These are phyloP conservation scores for Steinernema hermaphroditum DNA, from an alignment of 2,888 invertebrate genomes.

Conservation along the genomic window DNA sequence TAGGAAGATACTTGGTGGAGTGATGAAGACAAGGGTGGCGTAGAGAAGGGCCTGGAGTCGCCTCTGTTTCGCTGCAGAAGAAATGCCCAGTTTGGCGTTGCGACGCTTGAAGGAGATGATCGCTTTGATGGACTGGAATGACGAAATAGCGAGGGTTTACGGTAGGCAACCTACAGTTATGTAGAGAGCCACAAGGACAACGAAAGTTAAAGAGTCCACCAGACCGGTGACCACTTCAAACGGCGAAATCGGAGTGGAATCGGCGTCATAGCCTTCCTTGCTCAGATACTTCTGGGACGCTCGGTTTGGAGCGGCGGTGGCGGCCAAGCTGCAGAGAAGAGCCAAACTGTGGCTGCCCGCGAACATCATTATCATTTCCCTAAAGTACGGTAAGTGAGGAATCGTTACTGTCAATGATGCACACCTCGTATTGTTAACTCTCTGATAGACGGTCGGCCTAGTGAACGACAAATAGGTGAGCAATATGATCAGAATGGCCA, in stretches of 20 bases:
- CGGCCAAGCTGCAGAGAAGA: not conserved
- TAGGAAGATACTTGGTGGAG: not conserved
- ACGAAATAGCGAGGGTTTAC: not conserved
- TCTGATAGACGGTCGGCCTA: not conserved
- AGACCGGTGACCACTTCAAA: not conserved
- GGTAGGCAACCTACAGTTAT: not conserved
- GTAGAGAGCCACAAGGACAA: not conserved
- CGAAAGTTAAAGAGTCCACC: not conserved
- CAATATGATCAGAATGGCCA: not conserved
- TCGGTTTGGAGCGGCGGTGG: not conserved
- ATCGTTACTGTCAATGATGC: too few relatives aligned
- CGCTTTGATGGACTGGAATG: not conserved
- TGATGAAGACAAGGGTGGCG: conserved; percentile 5
- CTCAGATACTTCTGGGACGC: conserved; percentile 5
- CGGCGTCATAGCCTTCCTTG: not conserved
- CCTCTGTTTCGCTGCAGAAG: not conserved
- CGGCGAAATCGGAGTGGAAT: not conserved
- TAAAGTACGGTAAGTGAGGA: too few relatives aligned
- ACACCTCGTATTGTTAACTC: not conserved
- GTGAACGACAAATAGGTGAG: not conserved
- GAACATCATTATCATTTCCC: conserved; percentile 2
- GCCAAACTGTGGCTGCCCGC: not conserved
- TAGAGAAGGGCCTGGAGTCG: not conserved
- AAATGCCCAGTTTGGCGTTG: not conserved
- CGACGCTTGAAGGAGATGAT: not conserved